Percentiles rank a stretch among this genome's conserved stretches.
Conservation (phyloP, 2,113 vertebrate genomes). For the Fregetta grallaria region DNA sequence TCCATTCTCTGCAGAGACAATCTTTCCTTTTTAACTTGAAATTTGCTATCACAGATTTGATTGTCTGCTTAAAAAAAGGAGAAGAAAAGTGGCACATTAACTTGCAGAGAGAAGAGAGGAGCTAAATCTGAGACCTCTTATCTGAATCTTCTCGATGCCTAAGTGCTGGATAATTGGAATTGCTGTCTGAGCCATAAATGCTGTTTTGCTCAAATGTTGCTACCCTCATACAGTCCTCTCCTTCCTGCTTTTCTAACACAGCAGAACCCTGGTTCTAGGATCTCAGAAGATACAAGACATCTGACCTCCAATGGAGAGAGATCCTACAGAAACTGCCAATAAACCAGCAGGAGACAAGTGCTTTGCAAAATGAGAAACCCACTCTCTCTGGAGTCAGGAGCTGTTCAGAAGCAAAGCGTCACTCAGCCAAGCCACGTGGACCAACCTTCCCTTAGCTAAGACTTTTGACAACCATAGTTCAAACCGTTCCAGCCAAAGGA, state of each 20-base stretch:
- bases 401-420: neutral
- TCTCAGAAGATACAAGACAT: neutral
- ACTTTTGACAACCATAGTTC: neutral
- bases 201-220: conserved; percentile 10
- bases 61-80: conserved; percentile 5
- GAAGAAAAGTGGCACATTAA: neutral
- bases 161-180: conserved; percentile 58
- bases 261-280: neutral
- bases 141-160: conserved; percentile 34
- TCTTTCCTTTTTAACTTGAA: neutral
- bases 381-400: neutral
- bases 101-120: conserved; percentile 44
- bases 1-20: neutral
- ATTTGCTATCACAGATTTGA: conserved; percentile 10
- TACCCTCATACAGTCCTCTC: neutral
- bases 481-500: neutral
- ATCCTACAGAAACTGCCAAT: neutral
- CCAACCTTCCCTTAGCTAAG: neutral
- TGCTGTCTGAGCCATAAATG: conserved; percentile 2
- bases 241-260: neutral
- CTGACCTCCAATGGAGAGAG: neutral
- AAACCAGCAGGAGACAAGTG: neutral
- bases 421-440: neutral
- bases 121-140: conserved; percentile 62
- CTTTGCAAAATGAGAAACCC: neutral